Conservation (phyloP, 2,113 vertebrate genomes). For the Excalfactoria chinensis region DNA sequence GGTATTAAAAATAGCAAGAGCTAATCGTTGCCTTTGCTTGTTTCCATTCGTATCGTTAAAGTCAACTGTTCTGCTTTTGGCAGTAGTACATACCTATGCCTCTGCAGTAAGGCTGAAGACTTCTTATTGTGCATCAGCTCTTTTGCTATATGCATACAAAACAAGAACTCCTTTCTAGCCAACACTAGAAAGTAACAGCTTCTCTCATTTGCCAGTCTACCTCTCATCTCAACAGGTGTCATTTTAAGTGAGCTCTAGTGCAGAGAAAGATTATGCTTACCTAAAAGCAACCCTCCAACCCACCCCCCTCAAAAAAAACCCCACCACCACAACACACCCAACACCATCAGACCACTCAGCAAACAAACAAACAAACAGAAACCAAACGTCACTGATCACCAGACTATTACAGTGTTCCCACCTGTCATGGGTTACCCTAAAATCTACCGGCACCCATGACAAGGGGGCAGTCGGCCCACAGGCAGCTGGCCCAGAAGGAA, state of each 20-base stretch:
- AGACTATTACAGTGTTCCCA: not conserved
- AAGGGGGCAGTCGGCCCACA: no score
- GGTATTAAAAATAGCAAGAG: not conserved
- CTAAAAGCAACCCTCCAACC: not conserved
- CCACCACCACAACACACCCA: no score
- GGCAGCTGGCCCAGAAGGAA: no score
- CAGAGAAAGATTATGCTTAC: not conserved
- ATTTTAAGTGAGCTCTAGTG: not conserved
- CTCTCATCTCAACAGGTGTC: not conserved
- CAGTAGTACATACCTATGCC: not conserved
- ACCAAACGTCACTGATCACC: not conserved
- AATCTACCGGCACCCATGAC: no score
- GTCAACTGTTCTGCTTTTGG: accelerated
- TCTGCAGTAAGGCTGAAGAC: not conserved
- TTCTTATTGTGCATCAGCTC: not conserved
- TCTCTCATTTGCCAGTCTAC: no score
- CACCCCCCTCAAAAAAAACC: not conserved
- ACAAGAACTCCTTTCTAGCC: not conserved
- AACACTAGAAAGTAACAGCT: not conserved
- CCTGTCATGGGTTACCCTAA: no score
- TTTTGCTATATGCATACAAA: not conserved
- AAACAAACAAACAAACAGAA: not conserved
- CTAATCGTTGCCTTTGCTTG: not conserved
- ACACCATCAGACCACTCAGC: no score
- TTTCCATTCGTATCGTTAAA: not conserved